Evolutionary conservation across 2,888 invertebrate species (phyloP), one percentile per base, ranked within the genome.

Genomic region (Spisula solida): DNA sequence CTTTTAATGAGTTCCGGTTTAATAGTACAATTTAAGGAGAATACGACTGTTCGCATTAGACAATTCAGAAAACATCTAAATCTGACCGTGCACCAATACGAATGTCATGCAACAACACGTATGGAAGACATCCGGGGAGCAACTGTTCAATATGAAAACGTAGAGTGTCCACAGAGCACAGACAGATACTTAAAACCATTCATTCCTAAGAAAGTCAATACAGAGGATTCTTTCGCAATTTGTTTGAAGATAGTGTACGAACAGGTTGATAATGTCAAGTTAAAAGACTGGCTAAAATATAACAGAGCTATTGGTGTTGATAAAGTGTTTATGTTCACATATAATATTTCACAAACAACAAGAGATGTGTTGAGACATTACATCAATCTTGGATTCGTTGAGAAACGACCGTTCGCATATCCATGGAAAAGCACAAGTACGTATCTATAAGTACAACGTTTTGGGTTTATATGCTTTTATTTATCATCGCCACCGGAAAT

Each of bases 201-300:
- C 31, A 51, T 87, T 25, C 78, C 86, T 8, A 8, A 60, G 29
- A 47, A 20, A 56, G 41, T 41, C 41, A 14, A 34, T 2, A 78
- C 66, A 55, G 20, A 78, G 34, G 34, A 56, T 10, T 87, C 86
- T 0, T 41, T 87, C 25, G 86, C 82, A n/a, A 78, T 87, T 34
- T 87, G 86, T 56, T 82, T 82, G n/a, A 87, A 87, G 81, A 31
- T 87, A n/a, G 29, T n/a, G n/a, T n/a, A n/a, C n/a, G n/a, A n/a
- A n/a, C n/a, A n/a, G n/a, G n/a, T n/a, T n/a, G n/a, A n/a, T n/a
- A n/a, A n/a, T n/a, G n/a, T n/a, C n/a, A n/a, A n/a, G n/a, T n/a
- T n/a, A n/a, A n/a, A n/a, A n/a, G 34, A 87, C 25, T 87, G 86
- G 86, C 41, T 87, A 12, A 82, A 87, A 70, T 87, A 78, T 78